These are phyloP conservation scores for Saxidomus purpurata DNA, from an alignment of 1,140 invertebrate genomes.

Conservation along the genomic window DNA sequence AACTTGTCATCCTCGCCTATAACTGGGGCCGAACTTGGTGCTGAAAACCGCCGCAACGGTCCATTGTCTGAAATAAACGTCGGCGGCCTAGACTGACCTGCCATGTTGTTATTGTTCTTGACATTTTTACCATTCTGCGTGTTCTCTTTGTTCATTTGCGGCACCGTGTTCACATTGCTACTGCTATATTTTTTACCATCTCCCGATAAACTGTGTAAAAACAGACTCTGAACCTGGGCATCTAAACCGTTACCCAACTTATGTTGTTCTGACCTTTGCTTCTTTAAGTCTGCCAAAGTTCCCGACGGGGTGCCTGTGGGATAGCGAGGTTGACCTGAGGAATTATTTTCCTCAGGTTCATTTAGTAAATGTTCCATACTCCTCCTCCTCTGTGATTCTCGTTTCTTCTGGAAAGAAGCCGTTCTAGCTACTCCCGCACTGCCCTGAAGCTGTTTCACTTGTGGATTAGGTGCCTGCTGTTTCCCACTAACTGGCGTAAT, in stretches of 20 bases:
- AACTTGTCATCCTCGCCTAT: conserved; percentile 63
- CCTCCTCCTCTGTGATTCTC: conserved; percentile 38
- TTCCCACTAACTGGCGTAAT: neutral
- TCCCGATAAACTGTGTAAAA: conserved; percentile 51
- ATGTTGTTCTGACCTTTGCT: conserved; percentile 57
- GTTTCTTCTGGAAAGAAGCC: conserved; percentile 59
- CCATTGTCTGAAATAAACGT: conserved; percentile 58
- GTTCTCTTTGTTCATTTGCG: neutral
- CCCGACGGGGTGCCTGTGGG: conserved; percentile 35
- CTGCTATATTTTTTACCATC: conserved; percentile 48
- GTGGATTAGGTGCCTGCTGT: conserved; percentile 34
- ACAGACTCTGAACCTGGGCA: conserved; percentile 54
- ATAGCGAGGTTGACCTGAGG: neutral
- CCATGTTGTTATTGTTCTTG: conserved; percentile 43
- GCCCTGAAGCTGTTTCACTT: conserved; percentile 45
- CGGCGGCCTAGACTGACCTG: conserved; percentile 34
- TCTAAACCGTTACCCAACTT: conserved; percentile 61
- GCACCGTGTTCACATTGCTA: neutral
- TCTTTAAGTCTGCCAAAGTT: conserved; percentile 62
- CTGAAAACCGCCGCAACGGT: conserved; percentile 53
- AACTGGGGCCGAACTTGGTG: conserved; percentile 50
- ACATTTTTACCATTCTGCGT: conserved; percentile 56
- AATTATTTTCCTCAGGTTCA: neutral
- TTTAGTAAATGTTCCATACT: neutral
- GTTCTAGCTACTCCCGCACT: conserved; percentile 13